A percentile compares a stretch with the other conserved stretches of the same genome.
Conservation (phyloP, 1,140 invertebrate species). For the Drosophila auraria region DNA sequence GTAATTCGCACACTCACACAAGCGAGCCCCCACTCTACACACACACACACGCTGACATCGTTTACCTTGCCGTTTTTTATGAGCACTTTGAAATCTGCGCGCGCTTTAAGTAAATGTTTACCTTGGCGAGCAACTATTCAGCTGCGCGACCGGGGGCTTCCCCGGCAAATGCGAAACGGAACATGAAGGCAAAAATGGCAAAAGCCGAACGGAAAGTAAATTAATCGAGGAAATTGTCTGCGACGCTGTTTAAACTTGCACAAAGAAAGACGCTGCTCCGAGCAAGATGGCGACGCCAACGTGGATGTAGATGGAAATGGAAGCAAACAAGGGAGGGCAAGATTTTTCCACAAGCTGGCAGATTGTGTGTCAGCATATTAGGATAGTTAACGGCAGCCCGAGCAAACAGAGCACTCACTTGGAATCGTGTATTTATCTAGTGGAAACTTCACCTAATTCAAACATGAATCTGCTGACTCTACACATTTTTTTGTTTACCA, state of each 20-base stretch:
- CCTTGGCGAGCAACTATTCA: constrained; percentile 72
- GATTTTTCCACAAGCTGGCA: constrained; percentile 66
- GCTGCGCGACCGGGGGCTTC: not conserved
- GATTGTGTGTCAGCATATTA: constrained; percentile 76
- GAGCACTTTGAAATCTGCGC: constrained; percentile 76
- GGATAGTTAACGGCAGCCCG: constrained; percentile 49
- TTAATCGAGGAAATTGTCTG: constrained; percentile 83
- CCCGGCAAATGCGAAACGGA: constrained; percentile 69
- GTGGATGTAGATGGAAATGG: constrained; percentile 40
- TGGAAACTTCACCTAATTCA: constrained; percentile 20
- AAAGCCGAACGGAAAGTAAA: constrained; percentile 77
- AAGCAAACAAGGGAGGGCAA: constrained; percentile 62
- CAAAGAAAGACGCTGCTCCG: constrained; percentile 70
- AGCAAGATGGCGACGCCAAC: constrained; percentile 20
- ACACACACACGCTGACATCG: constrained; percentile 25
- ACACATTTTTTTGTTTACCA: constrained; percentile 30
- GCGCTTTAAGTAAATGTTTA: constrained; percentile 80
- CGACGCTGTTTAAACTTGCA: constrained; percentile 81
- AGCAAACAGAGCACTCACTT: constrained; percentile 42
- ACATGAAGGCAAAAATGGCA: constrained; percentile 75
- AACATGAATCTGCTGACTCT: constrained; percentile 28
- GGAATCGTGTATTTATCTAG: constrained; percentile 30
- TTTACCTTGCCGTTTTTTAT: constrained; percentile 72
- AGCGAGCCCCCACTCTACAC: constrained; percentile 20
- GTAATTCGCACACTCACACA: constrained; percentile 67